Evolutionary conservation across 1,140 invertebrate genomes (phyloP).

Genomic region (Triops cancriformis): DNA sequence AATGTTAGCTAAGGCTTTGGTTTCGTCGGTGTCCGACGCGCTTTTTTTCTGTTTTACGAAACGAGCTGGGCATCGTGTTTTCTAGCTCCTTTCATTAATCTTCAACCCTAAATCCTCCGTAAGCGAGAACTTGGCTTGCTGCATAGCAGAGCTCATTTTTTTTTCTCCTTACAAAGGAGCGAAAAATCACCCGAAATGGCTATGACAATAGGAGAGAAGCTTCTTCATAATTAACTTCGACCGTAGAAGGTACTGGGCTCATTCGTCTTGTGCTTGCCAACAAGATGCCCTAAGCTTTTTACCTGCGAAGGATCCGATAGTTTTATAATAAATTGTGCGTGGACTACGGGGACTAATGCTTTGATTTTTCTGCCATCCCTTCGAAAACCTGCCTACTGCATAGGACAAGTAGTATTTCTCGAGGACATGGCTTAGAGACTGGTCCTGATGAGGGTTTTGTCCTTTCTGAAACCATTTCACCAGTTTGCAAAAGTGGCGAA

Average conservation of each 20-base stretch:
- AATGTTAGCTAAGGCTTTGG: too few species aligned
- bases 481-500: too few species aligned
- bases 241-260: not conserved
- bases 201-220: not conserved
- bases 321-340: not conserved
- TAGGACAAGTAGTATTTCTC: not conserved
- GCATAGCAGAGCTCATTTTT: not conserved
- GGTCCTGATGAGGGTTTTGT: too few species aligned
- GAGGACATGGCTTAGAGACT: not conserved
- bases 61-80: not conserved
- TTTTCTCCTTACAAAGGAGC: not conserved
- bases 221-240: not conserved
- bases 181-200: constrained; percentile 1
- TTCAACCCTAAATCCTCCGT: not conserved
- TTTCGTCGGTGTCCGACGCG: too few species aligned
- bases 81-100: not conserved
- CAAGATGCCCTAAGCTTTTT: constrained; percentile 27
- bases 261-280: constrained; percentile 28
- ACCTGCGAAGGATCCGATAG: constrained; percentile 20
- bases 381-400: not conserved
- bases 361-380: not conserved
- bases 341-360: not conserved
- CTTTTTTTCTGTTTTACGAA: not conserved
- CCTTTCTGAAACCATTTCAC: too few species aligned
- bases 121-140: not conserved